Evolutionary conservation across 2,888 invertebrate genomes (phyloP).

Genomic region (Noctua pronuba): DNA sequence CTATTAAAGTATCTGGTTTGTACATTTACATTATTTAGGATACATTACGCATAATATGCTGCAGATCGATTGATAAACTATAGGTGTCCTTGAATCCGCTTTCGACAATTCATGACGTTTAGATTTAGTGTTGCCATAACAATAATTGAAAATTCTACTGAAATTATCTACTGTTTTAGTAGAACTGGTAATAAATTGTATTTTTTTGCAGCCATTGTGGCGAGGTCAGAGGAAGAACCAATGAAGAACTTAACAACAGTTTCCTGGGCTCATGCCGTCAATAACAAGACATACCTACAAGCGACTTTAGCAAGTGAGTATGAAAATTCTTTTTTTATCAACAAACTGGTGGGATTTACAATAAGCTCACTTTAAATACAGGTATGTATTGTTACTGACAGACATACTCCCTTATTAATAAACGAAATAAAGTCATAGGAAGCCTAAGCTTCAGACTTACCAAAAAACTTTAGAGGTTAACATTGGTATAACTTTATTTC

Average conservation of each 20-base stretch:
- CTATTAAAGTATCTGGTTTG: constrained; percentile 19
- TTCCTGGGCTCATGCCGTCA: constrained; percentile 97
- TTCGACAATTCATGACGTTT: constrained; percentile 29
- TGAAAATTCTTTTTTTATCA: not conserved
- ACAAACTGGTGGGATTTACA: not conserved
- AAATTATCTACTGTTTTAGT: constrained; percentile 29
- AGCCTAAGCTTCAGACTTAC: not conserved
- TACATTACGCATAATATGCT: not conserved
- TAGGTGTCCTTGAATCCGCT: constrained; percentile 8
- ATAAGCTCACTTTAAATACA: not conserved
- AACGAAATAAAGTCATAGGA: not conserved
- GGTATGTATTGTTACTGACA: not conserved
- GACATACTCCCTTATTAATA: not conserved
- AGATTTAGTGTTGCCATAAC: constrained; percentile 45
- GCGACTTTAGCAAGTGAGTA: constrained; percentile 91
- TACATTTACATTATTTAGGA: not conserved
- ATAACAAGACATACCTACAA: constrained; percentile 92
- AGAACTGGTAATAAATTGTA: constrained; percentile 29
- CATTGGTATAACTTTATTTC: not conserved
- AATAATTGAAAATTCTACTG: not conserved
- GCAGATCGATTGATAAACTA: constrained; percentile 1
- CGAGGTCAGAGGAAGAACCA: constrained; percentile 81
- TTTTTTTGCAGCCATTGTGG: constrained; percentile 77
- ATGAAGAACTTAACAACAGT: constrained; percentile 93
- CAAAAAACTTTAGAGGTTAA: not conserved